Conservation (phyloP, 2,888 invertebrate genomes). For the Campopleginae sp. region DNA sequence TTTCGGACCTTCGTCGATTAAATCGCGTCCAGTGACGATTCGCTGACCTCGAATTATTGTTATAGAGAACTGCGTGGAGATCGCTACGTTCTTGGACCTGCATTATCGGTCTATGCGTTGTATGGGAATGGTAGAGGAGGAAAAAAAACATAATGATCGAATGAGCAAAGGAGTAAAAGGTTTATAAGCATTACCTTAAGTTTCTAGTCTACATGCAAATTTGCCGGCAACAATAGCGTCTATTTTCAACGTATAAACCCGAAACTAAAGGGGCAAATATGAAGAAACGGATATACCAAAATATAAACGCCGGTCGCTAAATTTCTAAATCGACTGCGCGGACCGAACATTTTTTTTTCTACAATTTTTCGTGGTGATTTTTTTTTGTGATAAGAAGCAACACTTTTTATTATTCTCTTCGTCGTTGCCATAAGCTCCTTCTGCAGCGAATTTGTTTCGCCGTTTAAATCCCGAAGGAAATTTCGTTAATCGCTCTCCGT, state of each 20-base stretch:
- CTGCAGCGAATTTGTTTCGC: constrained; percentile 15
- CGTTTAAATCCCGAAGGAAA: constrained; percentile 73
- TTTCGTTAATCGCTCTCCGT: constrained; percentile 11
- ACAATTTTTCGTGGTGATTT: constrained; percentile 1
- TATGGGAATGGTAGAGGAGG: not conserved
- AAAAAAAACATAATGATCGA: constrained; percentile 31
- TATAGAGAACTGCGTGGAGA: constrained; percentile 16
- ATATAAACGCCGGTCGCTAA: constrained; percentile 52
- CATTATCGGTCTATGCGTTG: constrained; percentile 12
- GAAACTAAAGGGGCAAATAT: constrained; percentile 67
- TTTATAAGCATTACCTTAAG: constrained; percentile 76
- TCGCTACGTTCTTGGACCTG: not conserved
- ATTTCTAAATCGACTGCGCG: constrained; percentile 67
- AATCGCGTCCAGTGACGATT: constrained; percentile 35
- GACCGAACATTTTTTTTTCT: constrained; percentile 62
- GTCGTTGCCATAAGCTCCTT: constrained; percentile 52
- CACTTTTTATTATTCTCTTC: constrained; percentile 26
- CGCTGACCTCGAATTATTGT: not conserved
- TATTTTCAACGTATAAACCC: constrained; percentile 75
- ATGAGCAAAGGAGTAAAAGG: constrained; percentile 69
- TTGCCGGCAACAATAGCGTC: constrained; percentile 74
- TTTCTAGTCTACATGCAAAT: constrained; percentile 80
- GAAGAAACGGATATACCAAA: constrained; percentile 29
- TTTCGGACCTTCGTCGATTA: constrained; percentile 66
- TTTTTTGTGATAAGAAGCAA: not conserved